Evolutionary conservation across 2,797 vertebrate species (phyloP).

Genomic region (Tinamus major): DNA sequence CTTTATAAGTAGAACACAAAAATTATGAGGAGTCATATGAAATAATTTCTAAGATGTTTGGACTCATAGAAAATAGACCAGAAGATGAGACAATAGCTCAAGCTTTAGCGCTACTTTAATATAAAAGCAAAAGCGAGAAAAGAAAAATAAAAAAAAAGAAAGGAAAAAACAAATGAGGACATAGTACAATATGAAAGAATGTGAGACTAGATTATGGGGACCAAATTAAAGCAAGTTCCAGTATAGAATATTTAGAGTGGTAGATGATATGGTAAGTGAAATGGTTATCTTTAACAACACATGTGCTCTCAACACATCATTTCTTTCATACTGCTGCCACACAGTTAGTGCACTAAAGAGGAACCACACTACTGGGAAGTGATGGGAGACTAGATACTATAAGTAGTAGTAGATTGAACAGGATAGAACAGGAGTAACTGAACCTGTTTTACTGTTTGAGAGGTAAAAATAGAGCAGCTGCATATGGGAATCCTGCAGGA

Average conservation of each 20-base stretch:
- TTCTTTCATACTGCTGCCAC: no score
- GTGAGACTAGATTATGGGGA: neutral
- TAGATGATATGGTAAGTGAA: neutral
- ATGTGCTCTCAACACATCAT: no score
- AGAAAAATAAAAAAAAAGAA: no score
- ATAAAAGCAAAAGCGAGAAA: no score
- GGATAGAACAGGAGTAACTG: neutral
- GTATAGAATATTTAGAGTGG: neutral
- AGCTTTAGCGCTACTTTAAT: no score
- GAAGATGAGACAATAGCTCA: no score
- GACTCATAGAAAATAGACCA: neutral
- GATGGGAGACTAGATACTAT: neutral
- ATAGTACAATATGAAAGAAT: neutral
- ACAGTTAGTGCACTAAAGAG: neutral
- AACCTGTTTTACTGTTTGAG: neutral
- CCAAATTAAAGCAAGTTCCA: neutral
- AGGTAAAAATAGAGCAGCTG: neutral
- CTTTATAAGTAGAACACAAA: neutral
- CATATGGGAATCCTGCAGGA: neutral
- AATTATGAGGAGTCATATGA: neutral
- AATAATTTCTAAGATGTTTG: neutral
- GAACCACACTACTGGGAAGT: neutral
- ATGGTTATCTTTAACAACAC: neutral
- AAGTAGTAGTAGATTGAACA: neutral
- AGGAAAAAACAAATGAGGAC: neutral